Evolutionary conservation across 2,113 vertebrate genomes (phyloP).

Genomic region (Tilapia sparmanii): DNA sequence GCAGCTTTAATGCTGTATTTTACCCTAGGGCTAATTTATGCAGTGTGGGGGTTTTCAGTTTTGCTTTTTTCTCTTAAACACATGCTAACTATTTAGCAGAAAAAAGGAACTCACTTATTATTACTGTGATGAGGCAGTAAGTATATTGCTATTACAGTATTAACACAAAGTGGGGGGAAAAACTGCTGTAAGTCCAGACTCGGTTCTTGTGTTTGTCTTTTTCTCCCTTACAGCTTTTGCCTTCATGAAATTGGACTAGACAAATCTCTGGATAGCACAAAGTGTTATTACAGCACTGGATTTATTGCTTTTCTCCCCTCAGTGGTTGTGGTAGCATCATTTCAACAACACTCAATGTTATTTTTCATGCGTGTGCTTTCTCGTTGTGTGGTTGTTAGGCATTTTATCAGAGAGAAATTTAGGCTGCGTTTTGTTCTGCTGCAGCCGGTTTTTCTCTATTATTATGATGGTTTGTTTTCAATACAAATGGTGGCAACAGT

Average conservation of each 20-base stretch:
- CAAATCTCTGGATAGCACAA: neutral
- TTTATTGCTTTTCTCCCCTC: neutral
- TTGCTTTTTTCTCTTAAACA: neutral
- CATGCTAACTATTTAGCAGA: neutral
- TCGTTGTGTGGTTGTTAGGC: neutral
- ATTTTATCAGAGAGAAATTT: neutral
- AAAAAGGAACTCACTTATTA: neutral
- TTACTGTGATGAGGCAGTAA: neutral
- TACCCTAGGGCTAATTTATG: neutral
- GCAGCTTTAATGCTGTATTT: neutral
- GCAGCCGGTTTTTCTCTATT: neutral
- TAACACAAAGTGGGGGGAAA: neutral
- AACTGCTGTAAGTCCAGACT: neutral
- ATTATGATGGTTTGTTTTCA: neutral
- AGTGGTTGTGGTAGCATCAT: neutral
- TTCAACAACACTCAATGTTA: neutral
- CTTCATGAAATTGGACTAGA: neutral
- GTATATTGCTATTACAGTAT: neutral
- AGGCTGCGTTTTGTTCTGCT: neutral
- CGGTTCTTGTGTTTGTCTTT: rapidly evolving
- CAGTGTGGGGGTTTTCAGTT: neutral
- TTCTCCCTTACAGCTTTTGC: neutral
- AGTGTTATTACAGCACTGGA: neutral
- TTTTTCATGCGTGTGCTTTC: neutral
- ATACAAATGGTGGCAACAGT: neutral